These are phyloP conservation scores for Callospermophilus lateralis DNA, from an alignment of 2,113 vertebrate species.

Conservation along the genomic window DNA sequence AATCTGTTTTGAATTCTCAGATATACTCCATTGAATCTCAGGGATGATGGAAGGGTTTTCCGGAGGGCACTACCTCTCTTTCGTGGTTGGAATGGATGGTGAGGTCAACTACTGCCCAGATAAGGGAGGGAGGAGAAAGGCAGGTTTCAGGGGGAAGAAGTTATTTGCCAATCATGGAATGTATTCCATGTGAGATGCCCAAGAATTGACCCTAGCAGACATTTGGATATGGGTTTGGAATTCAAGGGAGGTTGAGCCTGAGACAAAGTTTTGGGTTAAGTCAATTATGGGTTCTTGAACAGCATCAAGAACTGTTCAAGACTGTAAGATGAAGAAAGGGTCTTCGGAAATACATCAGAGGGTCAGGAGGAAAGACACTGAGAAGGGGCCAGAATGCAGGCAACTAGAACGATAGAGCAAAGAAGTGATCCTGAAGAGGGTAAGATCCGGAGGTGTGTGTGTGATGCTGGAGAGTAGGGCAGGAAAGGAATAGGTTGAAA, in stretches of 20 bases:
- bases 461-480: not conserved
- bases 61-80: not conserved
- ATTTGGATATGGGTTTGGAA: not conserved
- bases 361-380: not conserved
- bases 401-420: not conserved
- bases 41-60: not conserved
- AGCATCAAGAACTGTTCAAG: not conserved
- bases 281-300: not conserved
- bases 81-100: not conserved
- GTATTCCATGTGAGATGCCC: not conserved
- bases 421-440: not conserved
- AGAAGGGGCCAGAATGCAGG: not conserved
- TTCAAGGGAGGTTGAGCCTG: not conserved
- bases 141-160: not conserved
- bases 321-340: not conserved
- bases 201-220: not conserved
- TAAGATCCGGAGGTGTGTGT: not conserved
- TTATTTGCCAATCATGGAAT: not conserved
- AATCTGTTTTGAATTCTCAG: not conserved
- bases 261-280: not conserved
- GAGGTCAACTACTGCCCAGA: not conserved
- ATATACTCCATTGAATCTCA: not conserved
- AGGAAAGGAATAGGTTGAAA: not conserved
- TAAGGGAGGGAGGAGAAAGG: not conserved
- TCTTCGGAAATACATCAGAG: not conserved